Conservation (phyloP, 1,140 invertebrate genomes). For the Drosophila repleta region DNA sequence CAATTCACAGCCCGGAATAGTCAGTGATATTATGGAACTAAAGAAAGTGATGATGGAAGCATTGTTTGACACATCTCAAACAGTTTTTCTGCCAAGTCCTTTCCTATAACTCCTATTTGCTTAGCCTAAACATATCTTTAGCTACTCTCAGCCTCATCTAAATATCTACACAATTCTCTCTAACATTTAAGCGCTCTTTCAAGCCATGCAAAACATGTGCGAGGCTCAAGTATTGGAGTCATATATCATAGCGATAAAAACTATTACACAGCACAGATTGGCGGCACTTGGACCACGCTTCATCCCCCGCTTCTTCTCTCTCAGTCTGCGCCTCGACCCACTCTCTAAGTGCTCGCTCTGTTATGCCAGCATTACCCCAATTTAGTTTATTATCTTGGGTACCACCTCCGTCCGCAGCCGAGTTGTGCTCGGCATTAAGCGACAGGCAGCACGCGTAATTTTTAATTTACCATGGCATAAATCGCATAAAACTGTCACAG, state of each 20-base stretch:
- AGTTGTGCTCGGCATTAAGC: conserved; percentile 26
- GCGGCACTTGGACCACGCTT: conserved; percentile 10
- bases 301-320: background rate
- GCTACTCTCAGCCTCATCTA: no score
- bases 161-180: no score
- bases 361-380: conserved; percentile 35
- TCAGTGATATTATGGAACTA: no score
- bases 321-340: no score
- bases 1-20: no score
- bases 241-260: conserved; percentile 33
- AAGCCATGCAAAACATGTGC: no score
- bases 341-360: background rate
- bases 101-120: no score
- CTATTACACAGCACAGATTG: conserved; percentile 36
- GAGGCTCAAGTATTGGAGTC: background rate
- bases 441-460: conserved; percentile 67
- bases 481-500: conserved; percentile 82
- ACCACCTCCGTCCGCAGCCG: conserved; percentile 15
- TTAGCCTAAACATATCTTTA: no score
- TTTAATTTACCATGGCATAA: conserved; percentile 81
- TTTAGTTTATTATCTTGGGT: conserved; percentile 27
- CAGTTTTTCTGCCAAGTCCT: no score
- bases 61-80: no score
- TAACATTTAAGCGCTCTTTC: no score
- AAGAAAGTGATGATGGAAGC: no score